Base-by-base conservation (phyloP, 2,797 vertebrate species). In the Parotocinclus haroldoi region DNA sequence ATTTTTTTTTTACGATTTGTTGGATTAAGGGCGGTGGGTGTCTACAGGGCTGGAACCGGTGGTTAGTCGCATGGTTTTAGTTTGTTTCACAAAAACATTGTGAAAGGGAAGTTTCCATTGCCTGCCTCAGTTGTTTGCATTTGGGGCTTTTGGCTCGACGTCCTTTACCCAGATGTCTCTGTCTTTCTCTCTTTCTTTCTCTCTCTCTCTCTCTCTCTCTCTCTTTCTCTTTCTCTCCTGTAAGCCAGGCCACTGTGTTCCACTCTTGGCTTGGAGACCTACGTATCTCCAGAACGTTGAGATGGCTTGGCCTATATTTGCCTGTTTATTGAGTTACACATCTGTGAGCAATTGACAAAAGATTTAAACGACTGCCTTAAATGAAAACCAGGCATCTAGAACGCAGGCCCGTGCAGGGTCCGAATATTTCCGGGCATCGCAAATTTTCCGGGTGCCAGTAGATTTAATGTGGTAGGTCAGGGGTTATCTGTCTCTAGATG, bases 191-290 rank as follows among this genome's bases (percentile, higher is more conserved):
- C 38, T 40, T 5, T 40, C 5, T 5, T 40, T 5, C 5, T 40
- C 38, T 40, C 5, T 40, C 38, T 40, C 5, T 40, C 38, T 40
- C 5, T 40, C 40, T 42, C 8, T 42, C 40, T 42, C 8, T 7
- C 7, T 42, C 8, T 42, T 8, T 42, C 8, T 42, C 7, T 42
- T 9, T 42, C 85, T 63, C 80, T 88, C 80, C 58, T 71, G 78
- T 86, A 84, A 81, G 79, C 65, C 63, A 74, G 77, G 68, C 78
- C 83, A 76, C 71, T 82, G 76, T 80, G 77, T 84, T 85, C 75
- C 72, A 79, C 67, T 80, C 72, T 77, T 82, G 78, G 82, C 82
- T 78, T 80, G 68, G 64, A 76, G 40, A 78, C 37, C 66, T 78
- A 59, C 73, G 64, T 66, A 76, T 80, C 72, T 74, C 69, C 52